Evolutionary conservation across 2,113 vertebrate species (phyloP), one percentile per base, ranked within the genome.

Genomic region (Hylia prasina): DNA sequence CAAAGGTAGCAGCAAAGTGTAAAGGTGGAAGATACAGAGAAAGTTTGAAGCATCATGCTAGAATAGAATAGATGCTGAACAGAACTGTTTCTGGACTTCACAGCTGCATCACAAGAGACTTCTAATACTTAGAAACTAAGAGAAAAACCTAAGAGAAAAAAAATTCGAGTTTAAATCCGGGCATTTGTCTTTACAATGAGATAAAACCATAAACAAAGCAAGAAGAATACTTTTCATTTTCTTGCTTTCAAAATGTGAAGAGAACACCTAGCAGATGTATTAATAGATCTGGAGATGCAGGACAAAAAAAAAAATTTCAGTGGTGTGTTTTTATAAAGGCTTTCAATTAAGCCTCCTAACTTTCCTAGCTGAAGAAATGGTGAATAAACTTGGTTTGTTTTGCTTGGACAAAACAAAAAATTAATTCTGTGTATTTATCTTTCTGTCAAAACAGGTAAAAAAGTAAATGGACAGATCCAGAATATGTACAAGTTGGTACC

Each of bases 381-480:
- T 51, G 4, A 57, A 76, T 73, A 71, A 76, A 87, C 8, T 60
- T 84, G 9, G 3, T 35, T 86, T 70, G 17, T 24, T 83, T 83
- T 90, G 25, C 37, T 89, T 84, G n/a, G 35, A 60, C 22, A 82
- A 63, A 48, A 65, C 10, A 61, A 40, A 44, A 78, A 63, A 40
- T 10, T 69, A 77, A 89, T 70, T 81, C 5, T 57, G 4, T 57
- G 10, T 76, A 35, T 77, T 94, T 90, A 19, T 97, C 23, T 69
- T 68, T 84, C n/a, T 94, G 21, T 95, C 87, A 90, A 95, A 79
- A 87, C 86, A 98, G 98, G 53, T 95, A 98, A 98, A 97, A 97
- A 98, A 96, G 80, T 97, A 91, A 98, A 98, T 7, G 98, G 98
- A 40, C 97, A 98, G 24, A 94, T 98, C 65, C 98, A 98, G 95